phyloP scores from a whole-genome alignment of 2,797 vertebrate genomes.

The Malacoctenus gilli region DNA sequence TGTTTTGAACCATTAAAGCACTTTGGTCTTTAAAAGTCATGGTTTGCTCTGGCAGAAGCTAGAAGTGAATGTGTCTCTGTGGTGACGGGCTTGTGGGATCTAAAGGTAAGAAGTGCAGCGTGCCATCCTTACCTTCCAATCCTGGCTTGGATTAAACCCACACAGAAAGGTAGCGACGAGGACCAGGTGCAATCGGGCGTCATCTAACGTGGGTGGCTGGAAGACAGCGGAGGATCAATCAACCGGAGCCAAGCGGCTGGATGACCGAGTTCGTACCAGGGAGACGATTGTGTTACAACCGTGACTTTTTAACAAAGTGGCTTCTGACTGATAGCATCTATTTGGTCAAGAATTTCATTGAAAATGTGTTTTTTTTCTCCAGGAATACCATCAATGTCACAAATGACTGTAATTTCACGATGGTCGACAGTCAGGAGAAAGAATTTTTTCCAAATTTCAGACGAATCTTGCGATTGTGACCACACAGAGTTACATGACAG shows the following conservation, averaged over 20 bases:
- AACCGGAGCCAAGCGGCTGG: constrained; percentile 40
- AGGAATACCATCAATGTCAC: no score
- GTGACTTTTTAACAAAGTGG: background rate
- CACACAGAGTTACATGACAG: no score
- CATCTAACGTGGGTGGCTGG: constrained; percentile 28
- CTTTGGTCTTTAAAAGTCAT: no score
- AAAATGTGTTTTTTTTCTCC: no score
- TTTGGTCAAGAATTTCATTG: no score
- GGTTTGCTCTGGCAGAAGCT: no score
- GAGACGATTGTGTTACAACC: no score
- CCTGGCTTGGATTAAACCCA: constrained; percentile 35
- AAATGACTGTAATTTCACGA: no score
- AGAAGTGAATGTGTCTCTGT: constrained; percentile 26
- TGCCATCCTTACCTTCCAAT: constrained; percentile 43
- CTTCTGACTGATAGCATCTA: no score
- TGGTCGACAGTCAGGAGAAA: no score
- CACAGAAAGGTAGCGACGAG: constrained; percentile 14
- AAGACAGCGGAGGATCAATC: constrained; percentile 28
- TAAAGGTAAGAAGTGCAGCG: constrained; percentile 52
- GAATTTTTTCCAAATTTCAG: no score
- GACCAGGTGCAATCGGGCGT: constrained; percentile 21
- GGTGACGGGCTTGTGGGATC: constrained; percentile 20
- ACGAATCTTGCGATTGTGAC: no score
- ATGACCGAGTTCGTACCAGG: constrained; percentile 4
- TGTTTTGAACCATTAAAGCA: background rate